A percentile compares a stretch with the other conserved stretches of the same genome.
phyloP scores from a whole-genome alignment of 2,888 invertebrate species.

The Leptopilina drosophilae region DNA sequence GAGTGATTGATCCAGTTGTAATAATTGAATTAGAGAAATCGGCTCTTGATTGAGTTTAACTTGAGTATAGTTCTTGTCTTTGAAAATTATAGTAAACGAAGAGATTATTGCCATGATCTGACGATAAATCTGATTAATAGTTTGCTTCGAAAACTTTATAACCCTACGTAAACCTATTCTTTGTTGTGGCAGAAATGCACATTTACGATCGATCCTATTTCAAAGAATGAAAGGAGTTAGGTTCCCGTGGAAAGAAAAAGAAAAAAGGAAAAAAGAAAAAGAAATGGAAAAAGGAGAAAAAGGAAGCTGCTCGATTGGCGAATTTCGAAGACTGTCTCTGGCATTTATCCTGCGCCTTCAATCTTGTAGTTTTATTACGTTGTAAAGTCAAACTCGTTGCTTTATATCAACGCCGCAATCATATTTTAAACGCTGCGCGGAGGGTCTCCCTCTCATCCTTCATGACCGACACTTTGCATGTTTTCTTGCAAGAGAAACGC shows the following conservation, averaged over 20 bases:
- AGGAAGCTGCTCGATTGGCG: conserved; percentile 44
- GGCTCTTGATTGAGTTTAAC: conserved; percentile 18
- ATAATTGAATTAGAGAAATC: conserved; percentile 28
- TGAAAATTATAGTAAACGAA: conserved; percentile 29
- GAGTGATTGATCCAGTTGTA: conserved; percentile 10
- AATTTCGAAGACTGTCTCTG: conserved; percentile 44
- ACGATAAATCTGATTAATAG: conserved; percentile 15
- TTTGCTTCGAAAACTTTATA: background rate
- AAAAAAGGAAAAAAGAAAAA: background rate
- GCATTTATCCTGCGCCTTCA: conserved; percentile 57
- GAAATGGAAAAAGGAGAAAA: background rate
- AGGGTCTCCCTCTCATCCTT: conserved; percentile 42
- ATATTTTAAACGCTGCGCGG: conserved; percentile 61
- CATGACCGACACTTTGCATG: conserved; percentile 36
- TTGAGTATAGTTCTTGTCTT: background rate
- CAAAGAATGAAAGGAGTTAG: background rate
- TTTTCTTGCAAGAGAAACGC: conserved; percentile 42
- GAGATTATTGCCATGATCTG: conserved; percentile 8
- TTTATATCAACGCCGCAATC: conserved; percentile 65
- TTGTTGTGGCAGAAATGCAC: conserved; percentile 26
- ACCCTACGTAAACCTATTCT: conserved; percentile 24
- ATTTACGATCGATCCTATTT: conserved; percentile 38
- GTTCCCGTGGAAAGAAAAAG: background rate
- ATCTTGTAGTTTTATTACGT: conserved; percentile 62
- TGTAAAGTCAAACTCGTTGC: conserved; percentile 63